Evolutionary conservation across 2,797 vertebrate species (phyloP).

Genomic region (Epinephelus coioides): DNA sequence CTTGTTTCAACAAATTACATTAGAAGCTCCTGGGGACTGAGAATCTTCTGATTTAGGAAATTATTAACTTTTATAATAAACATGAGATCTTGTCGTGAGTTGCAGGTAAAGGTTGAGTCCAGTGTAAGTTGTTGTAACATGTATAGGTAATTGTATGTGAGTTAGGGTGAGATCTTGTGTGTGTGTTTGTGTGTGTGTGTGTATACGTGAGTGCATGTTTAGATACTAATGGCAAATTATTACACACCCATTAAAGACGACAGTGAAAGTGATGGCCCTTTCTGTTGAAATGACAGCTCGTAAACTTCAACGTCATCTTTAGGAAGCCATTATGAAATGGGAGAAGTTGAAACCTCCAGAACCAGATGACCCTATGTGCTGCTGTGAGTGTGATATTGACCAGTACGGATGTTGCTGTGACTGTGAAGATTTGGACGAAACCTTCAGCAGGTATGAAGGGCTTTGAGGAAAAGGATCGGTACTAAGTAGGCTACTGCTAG

Average conservation of each 20-base stretch:
- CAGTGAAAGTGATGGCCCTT: constrained; percentile 1
- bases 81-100: constrained; percentile 3
- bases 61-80: neutral
- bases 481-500: neutral
- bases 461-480: constrained; percentile 4
- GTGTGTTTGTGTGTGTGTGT: constrained; percentile 8
- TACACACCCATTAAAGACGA: neutral
- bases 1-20: constrained; percentile 82
- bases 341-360: constrained; percentile 84
- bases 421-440: constrained; percentile 91
- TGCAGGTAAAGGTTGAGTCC: neutral
- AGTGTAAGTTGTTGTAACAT: neutral
- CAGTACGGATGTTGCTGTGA: constrained; percentile 90
- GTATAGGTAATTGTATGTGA: neutral
- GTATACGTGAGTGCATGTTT: neutral
- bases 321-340: constrained; percentile 81
- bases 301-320: constrained; percentile 27
- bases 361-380: constrained; percentile 91
- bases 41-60: constrained; percentile 46
- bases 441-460: constrained; percentile 87
- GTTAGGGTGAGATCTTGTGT: neutral
- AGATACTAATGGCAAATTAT: neutral
- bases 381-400: constrained; percentile 92
- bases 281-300: constrained; percentile 42
- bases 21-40: constrained; percentile 54